Evolutionary conservation across 2,113 vertebrate species (phyloP).

Genomic region (Brienomyrus longianalis): DNA sequence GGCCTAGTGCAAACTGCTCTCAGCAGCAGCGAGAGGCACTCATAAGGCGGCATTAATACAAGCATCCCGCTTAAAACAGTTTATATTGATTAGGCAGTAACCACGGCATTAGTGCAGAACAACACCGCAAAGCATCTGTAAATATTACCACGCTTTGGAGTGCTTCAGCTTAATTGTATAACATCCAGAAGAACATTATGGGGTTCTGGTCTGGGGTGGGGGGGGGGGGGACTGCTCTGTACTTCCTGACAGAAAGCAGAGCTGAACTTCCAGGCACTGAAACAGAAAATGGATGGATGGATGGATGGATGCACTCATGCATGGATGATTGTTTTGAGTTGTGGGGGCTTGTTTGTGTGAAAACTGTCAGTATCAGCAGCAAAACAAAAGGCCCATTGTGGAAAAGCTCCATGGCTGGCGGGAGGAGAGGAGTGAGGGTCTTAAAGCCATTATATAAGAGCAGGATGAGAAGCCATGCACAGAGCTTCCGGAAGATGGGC

Average conservation of each 20-base stretch:
- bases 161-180: background rate
- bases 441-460: background rate
- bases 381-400: background rate
- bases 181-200: background rate
- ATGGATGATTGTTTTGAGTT: background rate
- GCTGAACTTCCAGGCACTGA: background rate
- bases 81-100: background rate
- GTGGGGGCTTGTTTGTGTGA: background rate
- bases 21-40: background rate
- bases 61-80: background rate
- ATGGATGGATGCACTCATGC: background rate
- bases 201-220: background rate
- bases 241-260: background rate
- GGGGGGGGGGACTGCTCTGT: background rate
- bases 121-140: background rate
- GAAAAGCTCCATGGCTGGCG: background rate
- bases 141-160: background rate
- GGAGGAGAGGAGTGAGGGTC: background rate
- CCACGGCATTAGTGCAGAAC: background rate
- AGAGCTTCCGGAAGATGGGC: background rate
- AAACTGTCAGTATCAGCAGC: background rate
- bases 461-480: background rate
- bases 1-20: background rate
- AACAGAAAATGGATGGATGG: background rate
- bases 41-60: background rate